Percentiles rank a stretch among this genome's conserved stretches.
Conservation (phyloP, 2,113 vertebrate species). For the Atherinomorus stipes region DNA sequence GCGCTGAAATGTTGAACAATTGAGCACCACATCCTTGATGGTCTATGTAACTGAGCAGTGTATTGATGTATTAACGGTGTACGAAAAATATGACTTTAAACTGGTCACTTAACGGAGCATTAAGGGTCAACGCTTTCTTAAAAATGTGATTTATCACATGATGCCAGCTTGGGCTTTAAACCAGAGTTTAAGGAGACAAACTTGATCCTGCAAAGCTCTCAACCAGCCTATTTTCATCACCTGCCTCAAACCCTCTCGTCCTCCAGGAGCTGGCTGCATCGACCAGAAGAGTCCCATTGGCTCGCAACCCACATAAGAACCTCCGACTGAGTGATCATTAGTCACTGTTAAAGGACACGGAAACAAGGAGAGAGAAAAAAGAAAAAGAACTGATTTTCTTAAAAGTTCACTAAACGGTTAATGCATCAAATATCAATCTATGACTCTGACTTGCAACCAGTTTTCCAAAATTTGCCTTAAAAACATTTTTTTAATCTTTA, state of each 20-base stretch:
- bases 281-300: constrained; percentile 83
- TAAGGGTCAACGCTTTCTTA: background rate
- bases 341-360: constrained; percentile 55
- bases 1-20: background rate
- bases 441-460: background rate
- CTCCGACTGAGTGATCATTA: constrained; percentile 72
- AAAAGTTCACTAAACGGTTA: background rate
- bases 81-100: background rate
- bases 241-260: constrained; percentile 73
- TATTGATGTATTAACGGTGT: background rate
- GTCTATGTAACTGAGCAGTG: too few relatives aligned
- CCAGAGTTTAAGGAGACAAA: background rate
- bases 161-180: background rate
- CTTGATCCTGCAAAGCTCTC: background rate
- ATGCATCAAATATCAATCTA: background rate
- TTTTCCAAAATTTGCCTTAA: background rate
- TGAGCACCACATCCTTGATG: background rate
- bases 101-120: background rate
- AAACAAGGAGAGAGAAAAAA: background rate
- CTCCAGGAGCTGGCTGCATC: constrained; percentile 66
- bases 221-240: constrained; percentile 16
- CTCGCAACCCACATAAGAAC: constrained; percentile 80
- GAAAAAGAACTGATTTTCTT: background rate
- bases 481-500: background rate
- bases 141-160: background rate